These are phyloP conservation scores for Eupithecia vulgata DNA, from an alignment of 2,888 invertebrate species.

Conservation along the genomic window DNA sequence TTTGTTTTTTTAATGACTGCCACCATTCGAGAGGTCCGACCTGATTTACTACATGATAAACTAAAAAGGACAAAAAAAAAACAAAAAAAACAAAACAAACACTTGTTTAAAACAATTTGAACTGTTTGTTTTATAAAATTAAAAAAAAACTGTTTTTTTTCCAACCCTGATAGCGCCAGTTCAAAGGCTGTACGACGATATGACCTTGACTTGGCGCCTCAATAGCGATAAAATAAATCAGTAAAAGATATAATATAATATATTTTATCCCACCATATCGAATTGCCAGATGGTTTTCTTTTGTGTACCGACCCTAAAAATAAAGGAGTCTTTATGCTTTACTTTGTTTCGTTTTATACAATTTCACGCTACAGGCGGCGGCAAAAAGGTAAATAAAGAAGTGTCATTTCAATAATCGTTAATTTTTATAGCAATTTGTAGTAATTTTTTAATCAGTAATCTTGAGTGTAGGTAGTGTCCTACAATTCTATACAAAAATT, in stretches of 20 bases:
- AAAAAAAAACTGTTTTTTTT: no score
- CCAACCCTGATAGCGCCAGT: no score
- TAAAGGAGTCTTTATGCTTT: not conserved
- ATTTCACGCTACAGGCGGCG: not conserved
- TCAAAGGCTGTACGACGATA: slow-evolving; percentile 8
- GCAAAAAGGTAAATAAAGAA: not conserved
- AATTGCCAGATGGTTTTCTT: slow-evolving; percentile 29
- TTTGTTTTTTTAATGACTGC: no score
- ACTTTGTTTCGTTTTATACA: not conserved
- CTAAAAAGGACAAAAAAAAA: no score
- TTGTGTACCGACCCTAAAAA: slow-evolving; percentile 22
- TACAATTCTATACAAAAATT: not conserved
- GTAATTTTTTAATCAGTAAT: not conserved
- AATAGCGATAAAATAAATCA: slow-evolving; percentile 37
- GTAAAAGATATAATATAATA: slow-evolving; percentile 13
- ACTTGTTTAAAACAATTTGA: no score
- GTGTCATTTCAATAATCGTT: not conserved
- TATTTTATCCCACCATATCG: slow-evolving; percentile 22
- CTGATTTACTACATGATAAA: no score
- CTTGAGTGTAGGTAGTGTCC: not conserved
- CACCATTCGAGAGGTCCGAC: no score
- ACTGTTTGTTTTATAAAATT: no score
- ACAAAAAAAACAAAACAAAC: no score
- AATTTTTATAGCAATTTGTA: not conserved
- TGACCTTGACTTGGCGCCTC: slow-evolving; percentile 51